phyloP scores from a whole-genome alignment of 2,797 vertebrate species.

The Hemitrygon akajei region DNA sequence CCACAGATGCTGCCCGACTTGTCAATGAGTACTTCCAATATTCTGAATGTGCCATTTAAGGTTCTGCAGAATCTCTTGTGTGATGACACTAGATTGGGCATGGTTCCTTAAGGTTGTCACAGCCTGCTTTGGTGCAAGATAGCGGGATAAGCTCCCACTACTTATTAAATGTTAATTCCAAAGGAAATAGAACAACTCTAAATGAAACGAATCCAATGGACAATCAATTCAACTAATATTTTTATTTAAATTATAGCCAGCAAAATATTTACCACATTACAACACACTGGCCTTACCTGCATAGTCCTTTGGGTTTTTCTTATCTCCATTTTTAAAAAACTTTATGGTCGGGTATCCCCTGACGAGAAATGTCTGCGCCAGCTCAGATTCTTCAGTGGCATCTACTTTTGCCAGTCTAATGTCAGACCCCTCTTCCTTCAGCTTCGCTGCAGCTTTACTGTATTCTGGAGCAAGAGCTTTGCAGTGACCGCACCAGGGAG shows the following conservation, averaged over 20 bases:
- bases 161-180: neutral
- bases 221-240: too few species aligned
- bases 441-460: conserved; percentile 77
- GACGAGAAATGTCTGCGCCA: conserved; percentile 85
- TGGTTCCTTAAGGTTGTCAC: too few species aligned
- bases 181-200: neutral
- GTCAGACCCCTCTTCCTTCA: conserved; percentile 74
- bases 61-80: too few species aligned
- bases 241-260: too few species aligned
- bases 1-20: too few species aligned
- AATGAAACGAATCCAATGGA: neutral
- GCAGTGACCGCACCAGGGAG: conserved; percentile 98
- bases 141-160: too few species aligned
- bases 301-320: conserved; percentile 79
- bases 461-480: conserved; percentile 91
- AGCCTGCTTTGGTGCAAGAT: too few species aligned
- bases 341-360: conserved; percentile 96
- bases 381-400: conserved; percentile 86
- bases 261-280: neutral
- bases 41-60: too few species aligned
- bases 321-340: conserved; percentile 89
- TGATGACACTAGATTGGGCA: too few species aligned
- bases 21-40: too few species aligned
- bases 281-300: conserved; percentile 63
- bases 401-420: conserved; percentile 90